These are phyloP conservation scores for Nomada goodeniana DNA, from an alignment of 2,888 invertebrate genomes.

Conservation along the genomic window DNA sequence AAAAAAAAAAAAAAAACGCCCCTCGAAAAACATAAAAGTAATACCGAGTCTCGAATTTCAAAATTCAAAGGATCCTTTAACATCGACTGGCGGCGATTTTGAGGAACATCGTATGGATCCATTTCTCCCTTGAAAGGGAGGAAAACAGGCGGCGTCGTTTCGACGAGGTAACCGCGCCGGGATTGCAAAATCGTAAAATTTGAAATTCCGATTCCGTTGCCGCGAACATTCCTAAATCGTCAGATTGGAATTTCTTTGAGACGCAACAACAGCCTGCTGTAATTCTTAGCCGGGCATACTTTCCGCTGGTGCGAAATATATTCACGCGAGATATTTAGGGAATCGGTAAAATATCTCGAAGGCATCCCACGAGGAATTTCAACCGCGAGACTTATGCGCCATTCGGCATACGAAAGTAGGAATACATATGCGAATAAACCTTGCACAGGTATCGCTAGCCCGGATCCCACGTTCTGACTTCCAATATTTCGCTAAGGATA, in stretches of 20 bases:
- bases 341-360: constrained; percentile 54
- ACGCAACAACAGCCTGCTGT: constrained; percentile 16
- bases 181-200: constrained; percentile 19
- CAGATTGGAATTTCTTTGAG: constrained; percentile 6
- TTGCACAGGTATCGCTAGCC: constrained; percentile 34
- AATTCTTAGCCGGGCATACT: constrained; percentile 37
- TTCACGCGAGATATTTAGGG: constrained; percentile 50
- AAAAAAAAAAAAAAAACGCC: too few species aligned
- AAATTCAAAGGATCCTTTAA: not conserved
- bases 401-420: constrained; percentile 56
- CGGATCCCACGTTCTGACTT: constrained; percentile 49
- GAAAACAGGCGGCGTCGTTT: not conserved
- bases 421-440: constrained; percentile 53
- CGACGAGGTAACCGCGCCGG: not conserved
- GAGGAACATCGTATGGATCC: not conserved
- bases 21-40: not conserved
- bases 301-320: constrained; percentile 28
- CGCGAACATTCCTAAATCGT: constrained; percentile 18
- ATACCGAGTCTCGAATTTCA: not conserved
- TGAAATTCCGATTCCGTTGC: constrained; percentile 37
- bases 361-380: constrained; percentile 56
- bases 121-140: not conserved
- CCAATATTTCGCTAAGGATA: constrained; percentile 57
- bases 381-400: constrained; percentile 47
- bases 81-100: not conserved